Percentiles rank a stretch among this genome's conserved stretches.
phyloP scores from a whole-genome alignment of 2,113 vertebrate genomes.

The Miniopterus natalensis region DNA sequence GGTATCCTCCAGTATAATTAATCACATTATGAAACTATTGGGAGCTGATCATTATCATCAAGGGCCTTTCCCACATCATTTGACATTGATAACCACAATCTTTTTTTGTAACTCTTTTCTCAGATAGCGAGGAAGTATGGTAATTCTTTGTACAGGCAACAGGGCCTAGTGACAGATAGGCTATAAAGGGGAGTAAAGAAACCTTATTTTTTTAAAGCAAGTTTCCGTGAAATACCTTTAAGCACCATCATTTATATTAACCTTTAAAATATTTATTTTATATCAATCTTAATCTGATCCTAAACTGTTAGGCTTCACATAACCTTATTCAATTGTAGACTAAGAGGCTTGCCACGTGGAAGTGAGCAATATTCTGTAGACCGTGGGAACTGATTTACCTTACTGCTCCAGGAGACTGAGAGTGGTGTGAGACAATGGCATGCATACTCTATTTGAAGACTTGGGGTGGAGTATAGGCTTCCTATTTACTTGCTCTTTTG shows the following conservation, averaged over 20 bases:
- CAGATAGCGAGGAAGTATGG: not conserved
- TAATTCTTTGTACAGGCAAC: not conserved
- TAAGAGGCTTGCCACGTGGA: not conserved
- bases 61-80: not conserved
- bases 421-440: not conserved
- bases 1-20: not conserved
- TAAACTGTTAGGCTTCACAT: slow-evolving; percentile 51
- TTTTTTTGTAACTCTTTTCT: slow-evolving; percentile 21
- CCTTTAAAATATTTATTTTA: not conserved
- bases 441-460: not conserved
- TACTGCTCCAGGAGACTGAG: not conserved
- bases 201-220: slow-evolving; percentile 19
- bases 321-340: not conserved
- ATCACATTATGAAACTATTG: slow-evolving; percentile 30
- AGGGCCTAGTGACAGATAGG: not conserved
- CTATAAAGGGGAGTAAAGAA: not conserved
- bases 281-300: slow-evolving; percentile 26
- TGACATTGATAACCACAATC: not conserved
- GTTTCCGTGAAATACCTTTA: not conserved
- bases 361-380: not conserved
- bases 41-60: not conserved
- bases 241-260: slow-evolving; percentile 36
- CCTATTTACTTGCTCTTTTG: slow-evolving; percentile 40
- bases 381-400: not conserved
- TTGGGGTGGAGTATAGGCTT: slow-evolving; percentile 2